Conservation (phyloP, 2,113 vertebrate species). For the Machaerirhynchus nigripectus region DNA sequence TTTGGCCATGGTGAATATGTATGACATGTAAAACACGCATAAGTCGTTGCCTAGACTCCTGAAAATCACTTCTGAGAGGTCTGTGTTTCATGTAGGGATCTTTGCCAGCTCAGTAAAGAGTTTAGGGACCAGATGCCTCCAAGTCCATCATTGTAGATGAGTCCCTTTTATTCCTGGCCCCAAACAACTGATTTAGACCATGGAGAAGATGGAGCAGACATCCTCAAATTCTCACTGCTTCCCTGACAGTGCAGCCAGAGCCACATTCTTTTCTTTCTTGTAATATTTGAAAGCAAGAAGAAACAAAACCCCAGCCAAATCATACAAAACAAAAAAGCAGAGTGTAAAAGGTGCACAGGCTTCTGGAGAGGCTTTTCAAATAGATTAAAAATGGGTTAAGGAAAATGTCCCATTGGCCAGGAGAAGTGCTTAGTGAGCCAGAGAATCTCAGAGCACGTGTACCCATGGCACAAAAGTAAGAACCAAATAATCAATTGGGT, state of each 20-base stretch:
- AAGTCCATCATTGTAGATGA: background rate
- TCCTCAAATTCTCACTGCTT: background rate
- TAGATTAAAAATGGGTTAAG: background rate
- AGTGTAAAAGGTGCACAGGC: background rate
- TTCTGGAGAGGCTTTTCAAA: background rate
- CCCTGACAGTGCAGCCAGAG: rapidly evolving
- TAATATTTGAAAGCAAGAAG: background rate
- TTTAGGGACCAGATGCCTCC: background rate
- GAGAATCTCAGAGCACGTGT: background rate
- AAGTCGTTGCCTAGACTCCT: background rate
- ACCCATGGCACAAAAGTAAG: background rate
- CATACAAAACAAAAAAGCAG: background rate
- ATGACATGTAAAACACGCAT: background rate
- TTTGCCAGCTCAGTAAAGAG: background rate
- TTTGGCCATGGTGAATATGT: background rate
- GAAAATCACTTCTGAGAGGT: background rate
- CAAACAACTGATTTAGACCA: background rate
- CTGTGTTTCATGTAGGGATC: background rate
- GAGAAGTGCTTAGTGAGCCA: background rate
- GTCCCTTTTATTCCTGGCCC: background rate
- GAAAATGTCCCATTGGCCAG: background rate
- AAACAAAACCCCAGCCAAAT: background rate
- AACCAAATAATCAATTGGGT: constrained; percentile 18
- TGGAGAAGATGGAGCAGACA: background rate
- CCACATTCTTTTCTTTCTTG: background rate